Evolutionary conservation across 1,140 invertebrate genomes (phyloP).

Genomic region (Thaumetopoea pityocampa): DNA sequence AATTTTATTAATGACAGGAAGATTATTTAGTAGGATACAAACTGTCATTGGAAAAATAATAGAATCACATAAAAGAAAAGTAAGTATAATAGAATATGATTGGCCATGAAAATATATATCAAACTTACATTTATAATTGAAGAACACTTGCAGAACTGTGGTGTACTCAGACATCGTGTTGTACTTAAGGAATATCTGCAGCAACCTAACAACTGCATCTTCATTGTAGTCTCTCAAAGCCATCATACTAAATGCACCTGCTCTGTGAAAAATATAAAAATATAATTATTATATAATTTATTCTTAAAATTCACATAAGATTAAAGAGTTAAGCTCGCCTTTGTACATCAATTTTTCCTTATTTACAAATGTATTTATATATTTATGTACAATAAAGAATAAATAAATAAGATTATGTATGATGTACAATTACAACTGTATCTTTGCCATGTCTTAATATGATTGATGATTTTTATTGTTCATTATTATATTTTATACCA

Average conservation of each 20-base stretch:
- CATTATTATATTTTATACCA: too few relatives aligned
- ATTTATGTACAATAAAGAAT: neutral
- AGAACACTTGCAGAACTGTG: slow-evolving; percentile 54
- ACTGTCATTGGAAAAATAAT: too few relatives aligned
- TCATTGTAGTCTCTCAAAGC: slow-evolving; percentile 55
- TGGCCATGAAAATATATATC: neutral
- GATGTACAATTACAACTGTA: too few relatives aligned
- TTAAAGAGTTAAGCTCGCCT: too few relatives aligned
- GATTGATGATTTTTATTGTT: too few relatives aligned
- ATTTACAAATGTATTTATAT: neutral
- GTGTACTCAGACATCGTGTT: slow-evolving; percentile 57
- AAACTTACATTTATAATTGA: slow-evolving; percentile 61
- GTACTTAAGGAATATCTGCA: slow-evolving; percentile 56
- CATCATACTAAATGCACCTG: slow-evolving; percentile 46
- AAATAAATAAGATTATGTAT: slow-evolving; percentile 7
- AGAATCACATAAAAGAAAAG: neutral
- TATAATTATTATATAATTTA: slow-evolving; percentile 1
- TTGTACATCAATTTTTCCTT: too few relatives aligned
- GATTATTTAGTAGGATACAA: too few relatives aligned
- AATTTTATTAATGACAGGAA: too few relatives aligned
- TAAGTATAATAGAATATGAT: neutral
- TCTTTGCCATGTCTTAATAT: too few relatives aligned
- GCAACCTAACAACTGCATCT: slow-evolving; percentile 52
- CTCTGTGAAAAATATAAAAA: slow-evolving; percentile 37
- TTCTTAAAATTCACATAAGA: too few relatives aligned